Evolutionary conservation across 1,140 invertebrate species (phyloP), one percentile per base, ranked within the genome.

Genomic region (Drosophila kohkoa): DNA sequence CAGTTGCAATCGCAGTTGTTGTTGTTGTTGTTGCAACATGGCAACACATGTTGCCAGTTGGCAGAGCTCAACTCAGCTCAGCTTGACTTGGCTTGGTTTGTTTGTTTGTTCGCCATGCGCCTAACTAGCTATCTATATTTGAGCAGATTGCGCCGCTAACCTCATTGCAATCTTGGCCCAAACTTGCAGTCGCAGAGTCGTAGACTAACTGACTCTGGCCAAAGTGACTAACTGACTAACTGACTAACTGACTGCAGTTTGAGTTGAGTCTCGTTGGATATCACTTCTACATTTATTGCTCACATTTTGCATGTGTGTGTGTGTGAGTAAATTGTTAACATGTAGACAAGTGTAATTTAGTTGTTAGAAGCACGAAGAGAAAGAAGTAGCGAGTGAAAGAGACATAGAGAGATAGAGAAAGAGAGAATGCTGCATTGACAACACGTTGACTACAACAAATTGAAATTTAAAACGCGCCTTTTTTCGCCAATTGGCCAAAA

Each of bases 271-370:
- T 83, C 72, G 67, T 67, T 63, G 68, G 66, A 71, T 81, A 80
- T 77, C 74, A 71, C 68, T 72, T 60, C 69, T 70, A 65, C 75
- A 77, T 81, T 77, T 77, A 75, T 77, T 76, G 77, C 73, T 57
- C 66, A 75, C 66, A 80, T 77, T 65, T 57, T 73, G 59, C 41
- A 58, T 80, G 66, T 75, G 20, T 20, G 20, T 25, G 20, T 20
- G 20, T 25, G 58, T 76, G 77, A 66, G 75, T 81, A 81, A 78
- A 87, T 90, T 81, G 87, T 90, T 77, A 87, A 90, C 86, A 90
- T 80, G 87, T 67, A 79, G 86, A 90, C 87, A 90, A 90, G 87
- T 90, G 87, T 90, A 90, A 90, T 90, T 90, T 90, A 90, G 87
- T 90, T 90, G 87, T 90, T 90, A 87, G 66, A 45, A 67, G 63